phyloP scores from a whole-genome alignment of 2,113 vertebrate species.

The Macheiramphus alcinus region DNA sequence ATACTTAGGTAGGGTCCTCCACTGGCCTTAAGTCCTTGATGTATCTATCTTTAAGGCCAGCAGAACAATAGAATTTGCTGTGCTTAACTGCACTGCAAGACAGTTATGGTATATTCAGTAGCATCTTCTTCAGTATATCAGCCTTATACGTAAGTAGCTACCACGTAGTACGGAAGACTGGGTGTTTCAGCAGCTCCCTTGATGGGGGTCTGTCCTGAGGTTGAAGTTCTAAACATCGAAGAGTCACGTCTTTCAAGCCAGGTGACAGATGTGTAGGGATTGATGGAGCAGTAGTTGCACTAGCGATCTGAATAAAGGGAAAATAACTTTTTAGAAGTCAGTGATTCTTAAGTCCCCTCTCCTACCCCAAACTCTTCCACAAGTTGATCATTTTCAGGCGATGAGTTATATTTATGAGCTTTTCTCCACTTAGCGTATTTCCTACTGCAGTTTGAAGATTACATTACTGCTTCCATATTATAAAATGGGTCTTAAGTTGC shows the following conservation, averaged over 20 bases:
- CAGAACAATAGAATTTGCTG: conserved; percentile 29
- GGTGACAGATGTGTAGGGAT: conserved; percentile 86
- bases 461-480: background rate
- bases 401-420: background rate
- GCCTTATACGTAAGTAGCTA: conserved; percentile 57
- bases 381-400: background rate
- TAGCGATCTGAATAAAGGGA: conserved; percentile 80
- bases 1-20: conserved; percentile 54
- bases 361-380: background rate
- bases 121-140: conserved; percentile 49
- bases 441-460: background rate
- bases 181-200: conserved; percentile 87
- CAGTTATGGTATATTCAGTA: conserved; percentile 66
- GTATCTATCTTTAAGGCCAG: conserved; percentile 45
- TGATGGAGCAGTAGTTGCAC: conserved; percentile 84
- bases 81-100: conserved; percentile 35
- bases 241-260: conserved; percentile 85
- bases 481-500: background rate
- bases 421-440: background rate
- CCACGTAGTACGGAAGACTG: conserved; percentile 85
- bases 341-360: background rate
- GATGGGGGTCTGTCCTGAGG: conserved; percentile 86
- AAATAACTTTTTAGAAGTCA: background rate
- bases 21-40: conserved; percentile 31
- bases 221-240: conserved; percentile 89